These are phyloP conservation scores for Bufo bufo DNA, from an alignment of 2,113 vertebrate genomes.

Conservation along the genomic window DNA sequence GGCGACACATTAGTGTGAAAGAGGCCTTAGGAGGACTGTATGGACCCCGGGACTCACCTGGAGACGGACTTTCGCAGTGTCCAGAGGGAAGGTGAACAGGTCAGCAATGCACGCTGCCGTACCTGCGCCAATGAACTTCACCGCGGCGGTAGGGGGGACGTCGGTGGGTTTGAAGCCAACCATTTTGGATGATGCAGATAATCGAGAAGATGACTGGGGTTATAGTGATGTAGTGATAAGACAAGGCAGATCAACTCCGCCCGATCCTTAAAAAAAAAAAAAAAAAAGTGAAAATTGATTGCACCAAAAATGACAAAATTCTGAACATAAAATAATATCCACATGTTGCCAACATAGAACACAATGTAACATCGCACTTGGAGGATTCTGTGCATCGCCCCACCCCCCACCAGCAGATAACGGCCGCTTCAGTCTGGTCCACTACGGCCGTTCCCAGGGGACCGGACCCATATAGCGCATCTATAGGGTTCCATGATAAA, in stretches of 20 bases:
- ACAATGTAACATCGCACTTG: too few relatives aligned
- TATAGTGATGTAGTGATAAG: constrained; percentile 20
- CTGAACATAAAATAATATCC: too few relatives aligned
- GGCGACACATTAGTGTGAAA: too few relatives aligned
- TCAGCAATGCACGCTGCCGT: constrained; percentile 82
- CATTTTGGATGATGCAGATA: constrained; percentile 63
- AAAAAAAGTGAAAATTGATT: not conserved
- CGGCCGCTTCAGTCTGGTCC: not conserved
- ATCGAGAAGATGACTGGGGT: not conserved
- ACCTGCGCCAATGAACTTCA: constrained; percentile 80
- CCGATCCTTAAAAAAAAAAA: constrained; percentile 5
- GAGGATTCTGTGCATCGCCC: too few relatives aligned
- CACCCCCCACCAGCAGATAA: too few relatives aligned
- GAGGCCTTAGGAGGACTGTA: too few relatives aligned
- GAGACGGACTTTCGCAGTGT: constrained; percentile 85
- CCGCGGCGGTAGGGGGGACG: constrained; percentile 64
- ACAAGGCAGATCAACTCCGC: constrained; percentile 45
- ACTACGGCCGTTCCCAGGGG: not conserved
- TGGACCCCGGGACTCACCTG: constrained; percentile 69
- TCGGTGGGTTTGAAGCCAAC: constrained; percentile 69
- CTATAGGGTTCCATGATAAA: not conserved
- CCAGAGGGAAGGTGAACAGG: constrained; percentile 85
- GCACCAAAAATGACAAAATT: too few relatives aligned
- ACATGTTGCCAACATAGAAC: not conserved
- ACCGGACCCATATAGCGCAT: not conserved